A percentile compares a stretch with the other conserved stretches of the same genome.
These are phyloP conservation scores for Ara ararauna DNA, from an alignment of 2,797 vertebrate genomes.

Conservation along the genomic window DNA sequence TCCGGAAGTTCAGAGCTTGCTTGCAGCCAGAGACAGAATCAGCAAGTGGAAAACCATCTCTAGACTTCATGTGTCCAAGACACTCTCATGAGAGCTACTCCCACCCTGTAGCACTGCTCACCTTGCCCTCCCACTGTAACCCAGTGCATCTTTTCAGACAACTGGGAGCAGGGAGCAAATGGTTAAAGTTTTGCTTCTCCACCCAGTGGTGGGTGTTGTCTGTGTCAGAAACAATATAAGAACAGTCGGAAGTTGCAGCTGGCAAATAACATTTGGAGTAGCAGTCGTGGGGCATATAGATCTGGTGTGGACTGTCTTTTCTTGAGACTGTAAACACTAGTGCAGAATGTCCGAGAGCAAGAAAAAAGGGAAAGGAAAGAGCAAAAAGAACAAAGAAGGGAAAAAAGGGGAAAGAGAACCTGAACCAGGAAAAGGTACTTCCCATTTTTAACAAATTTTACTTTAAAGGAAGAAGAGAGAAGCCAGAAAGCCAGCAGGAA, in stretches of 20 bases:
- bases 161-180: constrained; percentile 74
- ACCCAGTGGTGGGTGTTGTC: constrained; percentile 84
- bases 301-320: constrained; percentile 67
- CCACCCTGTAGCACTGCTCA: background rate
- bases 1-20: background rate
- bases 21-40: background rate
- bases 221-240: constrained; percentile 80
- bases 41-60: background rate
- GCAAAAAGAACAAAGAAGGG: constrained; percentile 81
- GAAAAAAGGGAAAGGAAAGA: constrained; percentile 79
- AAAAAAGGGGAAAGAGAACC: constrained; percentile 76
- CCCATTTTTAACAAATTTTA: constrained; percentile 70
- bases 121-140: background rate
- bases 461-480: constrained; percentile 61
- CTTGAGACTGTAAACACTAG: constrained; percentile 65
- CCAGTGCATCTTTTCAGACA: constrained; percentile 49
- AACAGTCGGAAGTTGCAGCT: constrained; percentile 77
- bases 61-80: background rate
- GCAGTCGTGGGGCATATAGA: constrained; percentile 67
- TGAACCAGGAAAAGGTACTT: constrained; percentile 81
- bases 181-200: constrained; percentile 79
- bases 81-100: background rate
- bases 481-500: constrained; percentile 32
- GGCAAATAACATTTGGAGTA: constrained; percentile 76
- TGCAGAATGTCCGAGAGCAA: constrained; percentile 80